Conservation (phyloP, 30 jellyfish, hydroid and myxozoan species). For the Cassiopea xamachana region DNA sequence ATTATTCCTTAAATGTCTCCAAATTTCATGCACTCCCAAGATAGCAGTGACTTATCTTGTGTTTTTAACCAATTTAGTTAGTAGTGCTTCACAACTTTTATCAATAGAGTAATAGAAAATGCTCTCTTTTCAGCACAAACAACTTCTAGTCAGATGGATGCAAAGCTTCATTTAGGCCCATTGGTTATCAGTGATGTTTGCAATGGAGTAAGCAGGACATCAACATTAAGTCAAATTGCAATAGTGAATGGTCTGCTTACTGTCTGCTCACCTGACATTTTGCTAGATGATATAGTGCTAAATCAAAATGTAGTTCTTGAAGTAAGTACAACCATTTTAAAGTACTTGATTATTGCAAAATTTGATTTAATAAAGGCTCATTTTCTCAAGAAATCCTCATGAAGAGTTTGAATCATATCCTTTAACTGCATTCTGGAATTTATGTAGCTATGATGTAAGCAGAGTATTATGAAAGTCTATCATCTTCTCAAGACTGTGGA, state of each 20-base stretch:
- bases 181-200: neutral
- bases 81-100: neutral
- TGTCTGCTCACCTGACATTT: conserved; percentile 42
- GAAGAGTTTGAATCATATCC: no score
- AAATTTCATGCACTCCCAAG: no score
- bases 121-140: neutral
- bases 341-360: neutral
- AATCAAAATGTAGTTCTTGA: neutral
- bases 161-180: conserved; percentile 24
- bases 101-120: neutral
- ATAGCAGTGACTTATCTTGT: no score
- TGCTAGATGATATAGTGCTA: neutral
- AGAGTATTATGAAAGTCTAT: no score
- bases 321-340: neutral
- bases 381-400: no score
- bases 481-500: no score
- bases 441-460: no score
- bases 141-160: neutral
- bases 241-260: conserved; percentile 38
- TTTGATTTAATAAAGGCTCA: no score
- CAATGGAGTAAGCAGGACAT: neutral
- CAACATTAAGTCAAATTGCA: conserved; percentile 31
- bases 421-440: no score
- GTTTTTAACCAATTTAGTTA: neutral
- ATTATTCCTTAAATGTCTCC: no score